Evolutionary conservation across 53 echinoderm and acorn worm genomes (phyloP), one percentile per base, ranked within the genome.

Genomic region (Holothuria leucospilota): DNA sequence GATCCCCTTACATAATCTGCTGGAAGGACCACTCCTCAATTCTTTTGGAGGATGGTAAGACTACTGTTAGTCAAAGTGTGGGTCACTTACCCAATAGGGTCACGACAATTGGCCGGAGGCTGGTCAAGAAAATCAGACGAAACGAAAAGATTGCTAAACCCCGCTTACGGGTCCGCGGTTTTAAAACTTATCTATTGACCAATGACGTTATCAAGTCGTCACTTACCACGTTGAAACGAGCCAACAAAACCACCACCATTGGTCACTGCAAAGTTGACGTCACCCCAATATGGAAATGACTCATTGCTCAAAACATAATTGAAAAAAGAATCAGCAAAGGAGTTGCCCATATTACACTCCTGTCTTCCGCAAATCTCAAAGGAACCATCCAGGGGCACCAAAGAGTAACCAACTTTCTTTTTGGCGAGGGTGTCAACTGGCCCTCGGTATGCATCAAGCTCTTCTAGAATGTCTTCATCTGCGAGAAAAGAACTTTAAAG

Each of bases 311-410:
- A 26, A 39, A 60, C 29, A 53, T 86, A 60, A 29, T 40, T 25
- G 30, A 75, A 39, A 61, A 77, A 71, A 6, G 86, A 59, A 59
- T 86, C 77, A 7, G 77, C 74, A 5, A 86, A 39, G 16, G 72
- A n/a, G 39, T 86, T 86, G 5, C 86, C 86, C 18, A 86, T 29
- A 62, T 77, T 86, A 62, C 86, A 86, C 61, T 86, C 86, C 20
- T 6, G 29, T 4, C 6, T 29, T 1, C 86, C 72, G 24, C 86
- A 86, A 18, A 20, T 8, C 5, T 59, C 53, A 27, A 71, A 72
- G 12, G 59, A 39, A 30, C 86, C 86, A 30, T 86, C 77, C n/a
- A 86, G 39, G 4, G 72, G 20, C 39, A 86, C 86, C 72, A 71
- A 63, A 8, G 86, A 60, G 27, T 62, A 26, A 34, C 86, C 86